Conservation (phyloP, 2,888 invertebrate genomes). For the Cynaeus angustus region DNA sequence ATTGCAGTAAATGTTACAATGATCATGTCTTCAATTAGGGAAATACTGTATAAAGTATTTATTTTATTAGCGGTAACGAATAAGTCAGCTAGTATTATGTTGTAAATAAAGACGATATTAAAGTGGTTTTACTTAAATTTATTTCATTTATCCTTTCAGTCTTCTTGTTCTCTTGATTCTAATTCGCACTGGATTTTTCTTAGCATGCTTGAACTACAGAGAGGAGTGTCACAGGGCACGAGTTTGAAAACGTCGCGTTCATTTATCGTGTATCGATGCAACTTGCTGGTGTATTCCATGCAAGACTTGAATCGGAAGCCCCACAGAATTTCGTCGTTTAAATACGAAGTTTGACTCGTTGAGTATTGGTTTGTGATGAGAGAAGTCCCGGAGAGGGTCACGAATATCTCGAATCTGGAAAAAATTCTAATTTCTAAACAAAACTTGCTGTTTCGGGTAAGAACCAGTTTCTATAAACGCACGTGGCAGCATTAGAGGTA, state of each 20-base stretch:
- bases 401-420: slow-evolving; percentile 86
- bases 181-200: slow-evolving; percentile 18
- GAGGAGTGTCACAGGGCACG: slow-evolving; percentile 81
- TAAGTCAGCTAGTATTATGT: slow-evolving; percentile 35
- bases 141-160: background rate
- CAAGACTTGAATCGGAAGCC: slow-evolving; percentile 80
- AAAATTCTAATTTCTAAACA: no score
- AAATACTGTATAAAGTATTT: slow-evolving; percentile 44
- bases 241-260: slow-evolving; percentile 77
- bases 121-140: slow-evolving; percentile 12
- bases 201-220: slow-evolving; percentile 80
- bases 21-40: slow-evolving; percentile 20
- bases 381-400: slow-evolving; percentile 85
- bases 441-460: slow-evolving; percentile 14
- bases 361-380: slow-evolving; percentile 83
- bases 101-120: slow-evolving; percentile 43
- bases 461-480: background rate
- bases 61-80: slow-evolving; percentile 36
- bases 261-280: slow-evolving; percentile 76
- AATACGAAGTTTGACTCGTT: slow-evolving; percentile 83
- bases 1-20: slow-evolving; percentile 12
- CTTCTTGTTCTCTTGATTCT: background rate
- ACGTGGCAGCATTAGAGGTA: no score
- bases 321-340: slow-evolving; percentile 86
- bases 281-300: slow-evolving; percentile 74